Evolutionary conservation across 2,888 invertebrate genomes (phyloP), one percentile per base, ranked within the genome.

Genomic region (Polia nebulosa): DNA sequence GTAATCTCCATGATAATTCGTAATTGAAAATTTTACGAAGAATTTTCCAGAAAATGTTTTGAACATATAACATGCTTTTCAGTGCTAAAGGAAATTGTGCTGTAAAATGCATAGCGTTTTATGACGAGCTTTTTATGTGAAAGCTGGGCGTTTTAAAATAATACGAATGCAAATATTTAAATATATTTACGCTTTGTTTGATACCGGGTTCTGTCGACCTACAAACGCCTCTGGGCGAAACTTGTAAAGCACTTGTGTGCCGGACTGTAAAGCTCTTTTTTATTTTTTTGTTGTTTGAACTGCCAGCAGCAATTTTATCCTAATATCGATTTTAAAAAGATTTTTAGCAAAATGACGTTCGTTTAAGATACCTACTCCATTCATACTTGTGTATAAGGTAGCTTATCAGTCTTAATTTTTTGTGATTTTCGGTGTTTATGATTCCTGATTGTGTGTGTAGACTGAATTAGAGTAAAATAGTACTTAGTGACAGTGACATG

Each of bases 1-100:
- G 73, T 80, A 77, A 80, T 83, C 73, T 59, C 25, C 47, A 44
- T 56, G 76, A 55, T 74, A 67, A 85, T 64, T 72, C 53, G 76
- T 66, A 81, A 79, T 78, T 71, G 76, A 83, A 78, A 76, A 56
- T 55, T 59, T 56, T 15, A 44, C 41, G 13, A 36, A 9, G 2
- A 57, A 49, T 69, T 56, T 72, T 45, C 8, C 15, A 11, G 41
- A 47, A 55, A 61, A n/a, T n/a, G 22, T 25, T 8, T 20, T 11
- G 9, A 47, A 47, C 17, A 11, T 55, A 60, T 22, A 53, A 68
- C 45, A 17, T 53, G 34, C 32, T 60, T 63, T 56, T 44, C 22
- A 39, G 27, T 13, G 27, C 3, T 25, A 53, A 47, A 58, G 25
- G 11, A 69, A 60, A 69, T 53, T 53, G 44, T 63, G 20, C 9